A percentile compares a stretch with the other conserved stretches of the same genome.
These are phyloP conservation scores for Otocyon megalotis DNA, from an alignment of 2,113 vertebrate genomes.

Conservation along the genomic window DNA sequence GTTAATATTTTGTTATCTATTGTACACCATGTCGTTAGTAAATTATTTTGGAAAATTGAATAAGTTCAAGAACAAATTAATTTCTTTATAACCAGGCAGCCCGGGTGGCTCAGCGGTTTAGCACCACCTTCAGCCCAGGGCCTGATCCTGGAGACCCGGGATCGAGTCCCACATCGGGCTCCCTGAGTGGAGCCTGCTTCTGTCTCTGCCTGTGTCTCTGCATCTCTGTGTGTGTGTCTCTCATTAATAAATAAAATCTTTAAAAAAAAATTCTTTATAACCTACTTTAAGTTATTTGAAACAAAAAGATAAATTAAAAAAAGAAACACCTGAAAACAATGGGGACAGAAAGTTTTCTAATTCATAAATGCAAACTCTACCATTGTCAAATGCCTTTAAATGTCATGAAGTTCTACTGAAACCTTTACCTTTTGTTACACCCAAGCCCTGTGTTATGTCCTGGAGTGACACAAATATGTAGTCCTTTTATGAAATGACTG, in stretches of 20 bases:
- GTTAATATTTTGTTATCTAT: constrained; percentile 32
- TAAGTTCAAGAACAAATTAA: constrained; percentile 38
- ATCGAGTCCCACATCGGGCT: too few species aligned
- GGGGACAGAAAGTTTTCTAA: neutral
- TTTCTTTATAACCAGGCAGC: neutral
- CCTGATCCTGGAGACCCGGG: too few species aligned
- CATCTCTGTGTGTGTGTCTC: too few species aligned
- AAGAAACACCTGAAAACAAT: neutral
- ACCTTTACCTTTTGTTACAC: neutral
- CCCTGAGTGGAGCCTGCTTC: too few species aligned
- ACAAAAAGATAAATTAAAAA: neutral
- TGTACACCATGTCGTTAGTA: constrained; percentile 23
- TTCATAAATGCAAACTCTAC: neutral
- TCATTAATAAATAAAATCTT: too few species aligned
- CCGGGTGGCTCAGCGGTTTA: too few species aligned
- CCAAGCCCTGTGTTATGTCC: neutral
- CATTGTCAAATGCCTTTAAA: neutral
- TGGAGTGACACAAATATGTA: neutral
- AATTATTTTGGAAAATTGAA: constrained; percentile 60
- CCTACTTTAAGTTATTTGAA: constrained; percentile 34
- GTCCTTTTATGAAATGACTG: neutral
- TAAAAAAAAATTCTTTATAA: neutral
- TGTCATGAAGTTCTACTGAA: neutral
- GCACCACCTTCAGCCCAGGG: too few species aligned
- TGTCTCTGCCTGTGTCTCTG: too few species aligned